phyloP scores from a whole-genome alignment of 2,113 vertebrate genomes.

The Dinomys branickii region DNA sequence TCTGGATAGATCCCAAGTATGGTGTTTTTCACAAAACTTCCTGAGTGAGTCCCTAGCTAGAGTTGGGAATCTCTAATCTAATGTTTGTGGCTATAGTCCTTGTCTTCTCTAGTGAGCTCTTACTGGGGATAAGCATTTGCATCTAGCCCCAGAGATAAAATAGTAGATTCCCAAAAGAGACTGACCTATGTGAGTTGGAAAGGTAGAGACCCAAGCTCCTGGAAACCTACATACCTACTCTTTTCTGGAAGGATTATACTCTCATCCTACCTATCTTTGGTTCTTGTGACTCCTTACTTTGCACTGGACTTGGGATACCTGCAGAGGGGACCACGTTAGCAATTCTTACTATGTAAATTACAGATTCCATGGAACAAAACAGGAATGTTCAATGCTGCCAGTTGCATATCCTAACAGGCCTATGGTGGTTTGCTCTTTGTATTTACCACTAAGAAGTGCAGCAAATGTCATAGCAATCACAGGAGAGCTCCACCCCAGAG shows the following conservation, averaged over 20 bases:
- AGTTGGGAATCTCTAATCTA: background rate
- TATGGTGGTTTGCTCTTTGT: slow-evolving; percentile 38
- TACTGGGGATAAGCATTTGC: background rate
- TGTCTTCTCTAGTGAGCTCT: slow-evolving; percentile 31
- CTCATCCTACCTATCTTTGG: background rate
- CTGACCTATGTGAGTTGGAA: background rate
- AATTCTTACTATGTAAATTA: slow-evolving; percentile 33
- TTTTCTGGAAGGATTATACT: background rate
- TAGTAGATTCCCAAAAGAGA: background rate
- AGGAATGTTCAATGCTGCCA: slow-evolving; percentile 55
- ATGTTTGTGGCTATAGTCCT: slow-evolving; percentile 23
- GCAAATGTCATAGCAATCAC: background rate
- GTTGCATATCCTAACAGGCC: slow-evolving; percentile 48
- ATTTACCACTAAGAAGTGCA: slow-evolving; percentile 41
- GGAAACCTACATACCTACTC: background rate
- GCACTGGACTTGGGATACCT: background rate
- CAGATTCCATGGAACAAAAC: slow-evolving; percentile 31
- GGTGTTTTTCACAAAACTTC: background rate
- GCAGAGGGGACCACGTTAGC: background rate
- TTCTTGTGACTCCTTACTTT: background rate
- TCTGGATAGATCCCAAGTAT: slow-evolving; percentile 5
- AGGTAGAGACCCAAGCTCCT: background rate
- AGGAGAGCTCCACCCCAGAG: background rate
- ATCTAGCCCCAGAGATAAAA: slow-evolving; percentile 15
- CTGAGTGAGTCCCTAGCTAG: background rate